Conservation (phyloP, 2,797 vertebrate species). For the Mormyrops boulengeri region DNA sequence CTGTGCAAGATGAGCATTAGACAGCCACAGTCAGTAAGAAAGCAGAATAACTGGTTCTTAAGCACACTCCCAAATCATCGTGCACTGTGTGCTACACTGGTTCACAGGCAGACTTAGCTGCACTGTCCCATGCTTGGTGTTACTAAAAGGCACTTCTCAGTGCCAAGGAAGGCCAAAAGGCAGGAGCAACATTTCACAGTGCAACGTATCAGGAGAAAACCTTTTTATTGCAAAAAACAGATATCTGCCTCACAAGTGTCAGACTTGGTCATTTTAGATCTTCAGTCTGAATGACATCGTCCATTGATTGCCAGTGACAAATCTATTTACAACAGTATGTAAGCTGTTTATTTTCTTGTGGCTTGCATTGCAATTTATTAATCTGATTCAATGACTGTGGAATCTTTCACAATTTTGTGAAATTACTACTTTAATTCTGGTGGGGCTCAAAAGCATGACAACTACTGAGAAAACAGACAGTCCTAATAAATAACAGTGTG, state of each 20-base stretch:
- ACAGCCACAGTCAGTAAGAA: not conserved
- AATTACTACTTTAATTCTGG: slow-evolving; percentile 28
- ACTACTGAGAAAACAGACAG: slow-evolving; percentile 49
- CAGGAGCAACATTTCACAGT: not conserved
- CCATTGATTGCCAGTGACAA: slow-evolving; percentile 10
- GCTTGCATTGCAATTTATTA: slow-evolving; percentile 24
- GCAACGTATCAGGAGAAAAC: not conserved
- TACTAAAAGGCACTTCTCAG: not conserved
- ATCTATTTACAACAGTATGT: slow-evolving; percentile 11
- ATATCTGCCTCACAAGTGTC: not conserved
- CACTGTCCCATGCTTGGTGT: not conserved
- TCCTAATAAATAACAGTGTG: slow-evolving; percentile 50
- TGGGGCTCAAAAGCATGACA: slow-evolving; percentile 42
- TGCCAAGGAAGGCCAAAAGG: not conserved
- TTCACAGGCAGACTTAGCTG: not conserved
- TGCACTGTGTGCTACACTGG: not conserved
- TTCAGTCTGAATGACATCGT: not conserved
- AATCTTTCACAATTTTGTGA: slow-evolving; percentile 24
- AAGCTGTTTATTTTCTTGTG: slow-evolving; percentile 26
- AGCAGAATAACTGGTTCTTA: not conserved
- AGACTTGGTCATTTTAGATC: not conserved
- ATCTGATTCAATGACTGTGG: slow-evolving; percentile 16
- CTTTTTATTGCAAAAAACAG: not conserved
- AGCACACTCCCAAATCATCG: not conserved
- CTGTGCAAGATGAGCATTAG: not conserved